Conservation (phyloP, 2,113 vertebrate genomes). For the rabbit (Oryctolagus cuniculus) region DNA sequence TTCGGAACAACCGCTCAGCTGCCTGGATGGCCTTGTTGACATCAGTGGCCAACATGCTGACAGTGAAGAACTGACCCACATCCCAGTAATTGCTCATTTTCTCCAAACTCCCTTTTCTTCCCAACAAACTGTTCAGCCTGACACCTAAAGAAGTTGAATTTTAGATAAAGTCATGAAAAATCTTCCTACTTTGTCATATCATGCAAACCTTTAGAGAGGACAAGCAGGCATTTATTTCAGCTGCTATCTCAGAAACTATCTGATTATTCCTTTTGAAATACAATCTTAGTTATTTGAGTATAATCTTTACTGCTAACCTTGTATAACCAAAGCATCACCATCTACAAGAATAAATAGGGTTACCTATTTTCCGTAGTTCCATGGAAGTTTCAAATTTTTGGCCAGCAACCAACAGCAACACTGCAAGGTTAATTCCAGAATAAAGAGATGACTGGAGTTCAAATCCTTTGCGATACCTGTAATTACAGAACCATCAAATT, state of each 20-base stretch:
- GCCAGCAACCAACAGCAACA: slow-evolving; percentile 95
- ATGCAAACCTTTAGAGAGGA: slow-evolving; percentile 15
- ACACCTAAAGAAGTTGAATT: slow-evolving; percentile 90
- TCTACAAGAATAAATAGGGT: slow-evolving; percentile 65
- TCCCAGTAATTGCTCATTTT: slow-evolving; percentile 99
- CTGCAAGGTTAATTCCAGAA: slow-evolving; percentile 96
- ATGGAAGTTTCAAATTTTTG: slow-evolving; percentile 97
- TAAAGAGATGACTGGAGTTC: slow-evolving; percentile 97
- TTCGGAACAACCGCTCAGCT: slow-evolving; percentile 96
- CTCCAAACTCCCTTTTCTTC: slow-evolving; percentile 96
- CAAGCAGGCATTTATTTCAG: not conserved
- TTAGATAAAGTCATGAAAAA: slow-evolving; percentile 62
- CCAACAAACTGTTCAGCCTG: slow-evolving; percentile 94
- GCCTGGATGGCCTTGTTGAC: slow-evolving; percentile 95
- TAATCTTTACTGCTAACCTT: slow-evolving; percentile 35
- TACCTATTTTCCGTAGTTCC: slow-evolving; percentile 97
- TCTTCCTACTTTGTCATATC: not conserved
- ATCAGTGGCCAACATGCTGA: slow-evolving; percentile 95
- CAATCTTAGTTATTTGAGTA: slow-evolving; percentile 11
- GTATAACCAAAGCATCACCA: slow-evolving; percentile 10
- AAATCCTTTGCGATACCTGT: slow-evolving; percentile 97
- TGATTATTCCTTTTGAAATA: slow-evolving; percentile 27
- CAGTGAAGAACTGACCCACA: slow-evolving; percentile 95
- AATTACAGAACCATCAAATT: slow-evolving; percentile 58
- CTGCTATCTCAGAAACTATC: not conserved